A percentile compares a stretch with the other conserved stretches of the same genome.
Conservation (phyloP, 2,797 vertebrate genomes). For the Dromococcyx pavoninus region DNA sequence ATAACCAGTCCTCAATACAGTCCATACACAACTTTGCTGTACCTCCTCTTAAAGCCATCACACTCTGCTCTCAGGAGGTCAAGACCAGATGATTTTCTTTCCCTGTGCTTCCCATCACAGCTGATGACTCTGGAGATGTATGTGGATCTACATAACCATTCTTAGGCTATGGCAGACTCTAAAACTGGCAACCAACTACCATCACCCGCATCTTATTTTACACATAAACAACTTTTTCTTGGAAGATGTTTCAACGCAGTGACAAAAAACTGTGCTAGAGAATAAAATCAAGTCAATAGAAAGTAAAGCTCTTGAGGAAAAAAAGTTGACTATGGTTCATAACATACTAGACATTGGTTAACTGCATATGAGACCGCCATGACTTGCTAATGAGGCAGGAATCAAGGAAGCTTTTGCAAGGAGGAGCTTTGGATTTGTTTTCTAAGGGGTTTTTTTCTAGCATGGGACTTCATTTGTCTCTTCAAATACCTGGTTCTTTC, state of each 20-base stretch:
- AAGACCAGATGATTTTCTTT: neutral
- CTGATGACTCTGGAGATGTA: neutral
- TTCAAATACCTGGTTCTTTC: neutral
- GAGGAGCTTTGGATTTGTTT: neutral
- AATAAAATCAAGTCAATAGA: neutral
- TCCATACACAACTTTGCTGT: neutral
- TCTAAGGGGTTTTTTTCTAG: neutral
- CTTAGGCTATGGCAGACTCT: neutral
- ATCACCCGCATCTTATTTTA: neutral
- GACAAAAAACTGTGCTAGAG: neutral
- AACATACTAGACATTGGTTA: neutral
- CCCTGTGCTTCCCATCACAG: neutral
- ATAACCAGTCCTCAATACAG: fast-evolving
- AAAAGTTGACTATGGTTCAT: neutral
- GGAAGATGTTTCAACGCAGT: neutral
- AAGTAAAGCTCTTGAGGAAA: neutral
- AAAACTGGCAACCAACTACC: neutral
- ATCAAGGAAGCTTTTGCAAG: neutral
- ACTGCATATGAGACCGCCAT: neutral
- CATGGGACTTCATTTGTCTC: neutral
- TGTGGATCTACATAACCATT: neutral
- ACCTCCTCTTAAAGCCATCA: neutral
- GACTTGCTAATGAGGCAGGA: neutral
- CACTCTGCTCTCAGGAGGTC: neutral
- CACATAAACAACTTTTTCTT: neutral